Base-by-base conservation (phyloP, 1,140 invertebrate species). In the Listronotus oregonensis region DNA sequence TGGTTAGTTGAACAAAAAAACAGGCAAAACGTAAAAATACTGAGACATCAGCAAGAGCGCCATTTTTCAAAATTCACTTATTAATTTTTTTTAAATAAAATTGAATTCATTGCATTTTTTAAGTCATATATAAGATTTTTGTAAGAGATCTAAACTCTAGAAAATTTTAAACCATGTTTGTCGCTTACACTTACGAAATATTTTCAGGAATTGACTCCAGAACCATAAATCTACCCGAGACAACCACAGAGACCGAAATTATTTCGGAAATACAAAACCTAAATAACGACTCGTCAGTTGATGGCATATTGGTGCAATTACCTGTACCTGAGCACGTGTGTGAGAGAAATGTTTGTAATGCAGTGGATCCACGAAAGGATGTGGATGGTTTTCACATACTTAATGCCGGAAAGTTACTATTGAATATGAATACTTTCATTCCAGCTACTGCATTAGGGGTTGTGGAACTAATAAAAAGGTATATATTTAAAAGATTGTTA, bases 391-490 rank as follows among this genome's bases (percentile, higher is more conserved):
- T 96, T 71, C 89, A 92, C 77, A 85, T 87, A 58, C 79, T 82
- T n/a, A 94, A 94, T 79, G 82, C 93, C 51, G 93, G 92, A 34
- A 86, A 86, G 66, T 79, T 95, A 18, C 87, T 87, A 67, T 76
- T 89, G 14, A 91, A 93, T 76, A 87, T 89, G 81, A 70, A 78
- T 52, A 85, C 88, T n/a, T 84, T 95, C 60, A 82, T 93, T 17
- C 93, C 94, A n/a, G 92, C 92, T 4, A 96, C 94, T 52, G 89
- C 93, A 1, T 79, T 92, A 21, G 94, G 87, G 67, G 90, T 96
- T 14, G 84, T 87, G 66, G 89, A 93, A 79, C 82, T 96, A 71
- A 83, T 96, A 50, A 84, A 86, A 77, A 81, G 84, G 83, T 82
- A 52, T 39, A 8, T 52, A 63, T 39, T 27, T 27, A 27, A 27